phyloP scores from a whole-genome alignment of 2,113 vertebrate species.

The Pachypanchax playfairii region DNA sequence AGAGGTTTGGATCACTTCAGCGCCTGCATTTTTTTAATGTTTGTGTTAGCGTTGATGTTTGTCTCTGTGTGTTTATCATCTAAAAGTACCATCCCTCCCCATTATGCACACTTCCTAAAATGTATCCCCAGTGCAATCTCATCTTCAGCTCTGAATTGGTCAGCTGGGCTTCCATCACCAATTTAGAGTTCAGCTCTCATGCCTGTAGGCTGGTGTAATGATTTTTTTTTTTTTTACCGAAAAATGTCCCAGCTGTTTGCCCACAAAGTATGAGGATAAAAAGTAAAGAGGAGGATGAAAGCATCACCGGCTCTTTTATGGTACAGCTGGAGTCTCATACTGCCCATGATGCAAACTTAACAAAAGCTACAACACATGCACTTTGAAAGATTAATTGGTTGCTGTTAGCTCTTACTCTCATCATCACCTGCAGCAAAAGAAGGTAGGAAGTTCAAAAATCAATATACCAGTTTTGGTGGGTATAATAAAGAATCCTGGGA shows the following conservation, averaged over 20 bases:
- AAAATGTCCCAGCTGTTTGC: slow-evolving; percentile 65
- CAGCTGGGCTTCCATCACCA: slow-evolving; percentile 55
- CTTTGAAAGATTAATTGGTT: slow-evolving; percentile 72
- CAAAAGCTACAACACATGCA: slow-evolving; percentile 66
- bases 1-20: slow-evolving; percentile 18
- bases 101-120: not conserved
- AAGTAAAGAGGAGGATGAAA: slow-evolving; percentile 49
- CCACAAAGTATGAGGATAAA: slow-evolving; percentile 58
- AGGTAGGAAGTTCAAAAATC: slow-evolving; percentile 47
- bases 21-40: slow-evolving; percentile 18
- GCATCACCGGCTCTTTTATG: slow-evolving; percentile 48
- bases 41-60: not conserved
- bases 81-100: slow-evolving; percentile 22
- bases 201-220: slow-evolving; percentile 63
- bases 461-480: slow-evolving; percentile 34
- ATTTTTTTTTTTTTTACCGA: slow-evolving; percentile 51
- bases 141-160: slow-evolving; percentile 46
- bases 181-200: slow-evolving; percentile 55
- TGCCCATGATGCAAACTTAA: slow-evolving; percentile 42
- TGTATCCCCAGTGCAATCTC: slow-evolving; percentile 44
- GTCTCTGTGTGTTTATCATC: slow-evolving; percentile 34
- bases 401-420: slow-evolving; percentile 58
- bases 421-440: slow-evolving; percentile 64
- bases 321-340: slow-evolving; percentile 55
- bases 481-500: slow-evolving; percentile 57